Evolutionary conservation across 2,113 vertebrate species (phyloP).

Genomic region (Sterrhoptilus dennistouni): DNA sequence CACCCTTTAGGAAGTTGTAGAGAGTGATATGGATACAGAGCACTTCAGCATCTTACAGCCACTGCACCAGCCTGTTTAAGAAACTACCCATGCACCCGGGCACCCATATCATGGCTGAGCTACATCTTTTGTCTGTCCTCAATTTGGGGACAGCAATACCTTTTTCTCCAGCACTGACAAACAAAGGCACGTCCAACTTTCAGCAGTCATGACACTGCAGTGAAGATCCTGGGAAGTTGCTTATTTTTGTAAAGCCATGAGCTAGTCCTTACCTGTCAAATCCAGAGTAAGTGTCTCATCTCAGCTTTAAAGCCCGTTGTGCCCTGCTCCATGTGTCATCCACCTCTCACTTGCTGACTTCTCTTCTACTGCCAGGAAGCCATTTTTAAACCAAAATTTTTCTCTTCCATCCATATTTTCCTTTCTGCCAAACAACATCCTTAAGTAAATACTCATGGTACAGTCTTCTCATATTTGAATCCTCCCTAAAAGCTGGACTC

Average conservation of each 20-base stretch:
- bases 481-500: neutral
- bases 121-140: neutral
- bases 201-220: neutral
- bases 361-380: neutral
- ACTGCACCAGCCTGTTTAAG: neutral
- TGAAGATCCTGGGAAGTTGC: neutral
- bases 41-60: neutral
- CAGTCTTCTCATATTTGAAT: neutral
- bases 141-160: neutral
- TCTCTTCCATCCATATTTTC: neutral
- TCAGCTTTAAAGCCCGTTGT: neutral
- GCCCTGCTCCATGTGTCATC: neutral
- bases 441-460: neutral
- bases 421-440: neutral
- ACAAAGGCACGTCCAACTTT: rapidly evolving
- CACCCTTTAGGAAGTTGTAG: too few species aligned
- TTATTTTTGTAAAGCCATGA: neutral
- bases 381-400: neutral
- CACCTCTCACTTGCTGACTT: neutral
- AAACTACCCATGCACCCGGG: rapidly evolving
- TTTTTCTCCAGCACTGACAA: neutral
- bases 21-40: neutral
- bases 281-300: neutral
- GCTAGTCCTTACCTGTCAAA: neutral
- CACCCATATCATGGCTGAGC: neutral